phyloP scores from a whole-genome alignment of 2,113 vertebrate species.

The Hippocampus mohnikei region DNA sequence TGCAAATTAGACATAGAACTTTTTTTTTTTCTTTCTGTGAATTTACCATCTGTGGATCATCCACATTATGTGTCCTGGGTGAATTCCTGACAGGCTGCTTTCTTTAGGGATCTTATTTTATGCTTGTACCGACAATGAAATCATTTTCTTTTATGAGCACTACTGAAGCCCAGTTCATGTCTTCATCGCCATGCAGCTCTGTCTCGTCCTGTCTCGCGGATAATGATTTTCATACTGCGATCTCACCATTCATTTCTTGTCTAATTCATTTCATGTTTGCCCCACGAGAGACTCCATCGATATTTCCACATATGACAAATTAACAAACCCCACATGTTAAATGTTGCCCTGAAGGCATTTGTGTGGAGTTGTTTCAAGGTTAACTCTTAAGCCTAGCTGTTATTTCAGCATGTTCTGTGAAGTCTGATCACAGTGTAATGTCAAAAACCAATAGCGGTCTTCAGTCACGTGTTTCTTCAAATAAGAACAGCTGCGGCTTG shows the following conservation, averaged over 20 bases:
- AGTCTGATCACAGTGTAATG: neutral
- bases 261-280: conserved; percentile 19
- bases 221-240: conserved; percentile 31
- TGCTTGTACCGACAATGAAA: conserved; percentile 26
- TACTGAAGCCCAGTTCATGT: conserved; percentile 28
- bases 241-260: conserved; percentile 36
- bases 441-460: neutral
- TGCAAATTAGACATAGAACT: conserved; percentile 9
- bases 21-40: neutral
- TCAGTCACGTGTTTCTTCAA: neutral
- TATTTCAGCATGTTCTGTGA: conserved; percentile 34
- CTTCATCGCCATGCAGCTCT: conserved; percentile 28
- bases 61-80: conserved; percentile 11
- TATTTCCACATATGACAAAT: conserved; percentile 32
- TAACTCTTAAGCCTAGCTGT: conserved; percentile 4
- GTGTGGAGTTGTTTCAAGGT: conserved; percentile 10
- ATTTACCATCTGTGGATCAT: neutral
- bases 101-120: conserved; percentile 4
- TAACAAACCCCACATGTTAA: conserved; percentile 19
- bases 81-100: conserved; percentile 1
- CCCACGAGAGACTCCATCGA: conserved; percentile 24
- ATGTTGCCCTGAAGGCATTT: conserved; percentile 25
- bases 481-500: neutral
- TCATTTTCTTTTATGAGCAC: conserved; percentile 47
- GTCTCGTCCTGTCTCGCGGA: conserved; percentile 11